Base-by-base conservation (phyloP, 2,888 invertebrate genomes). In the Antheraea yamamai region DNA sequence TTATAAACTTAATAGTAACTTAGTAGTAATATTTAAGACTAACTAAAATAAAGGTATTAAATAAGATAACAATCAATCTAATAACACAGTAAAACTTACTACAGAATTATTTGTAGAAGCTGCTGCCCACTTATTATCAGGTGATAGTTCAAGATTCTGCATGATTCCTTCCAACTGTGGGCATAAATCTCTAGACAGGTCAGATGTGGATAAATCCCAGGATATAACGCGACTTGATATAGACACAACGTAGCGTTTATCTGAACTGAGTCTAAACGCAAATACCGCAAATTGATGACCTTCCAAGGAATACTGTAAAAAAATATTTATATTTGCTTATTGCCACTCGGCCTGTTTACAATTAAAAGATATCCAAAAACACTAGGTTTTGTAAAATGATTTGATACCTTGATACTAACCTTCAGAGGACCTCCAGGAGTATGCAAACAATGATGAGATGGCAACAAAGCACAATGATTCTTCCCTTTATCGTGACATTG, bases 391-490 rank as follows among this genome's bases (percentile, higher is more conserved):
- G 16, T 55, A 1, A 1, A 26, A 64, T 64, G 8, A 26, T 26
- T 26, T 64, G 26, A 0, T 64, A 23, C n/a, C n/a, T n/a, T n/a
- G n/a, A 7, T 26, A 64, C 26, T 14, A 20, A 98, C 98, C 95
- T 99, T 99, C 8, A 99, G 93, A 0, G 99, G 99, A 2, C 99
- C 99, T 71, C 99, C 99, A n/a, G 99, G 99, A 1, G 99, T 99
- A 88, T 99, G 99, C 78, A 99, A 95, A 84, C 99, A 99, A 89
- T 99, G 99, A 90, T 99, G 99, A 0, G 98, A 96, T 0, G 99
- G 99, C 81, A 99, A 95, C 74, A 99, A 91, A 0, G 99, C 97
- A 83, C 99, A 99, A 85, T 99, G 97, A 73, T 96, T 96, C 55
- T 98, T 97, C 0, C 99, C 99, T 85, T 97, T 97, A 30, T 96